Evolutionary conservation across 2,113 vertebrate species (phyloP), one percentile per base, ranked within the genome.

Genomic region (Heliornis fulica): DNA sequence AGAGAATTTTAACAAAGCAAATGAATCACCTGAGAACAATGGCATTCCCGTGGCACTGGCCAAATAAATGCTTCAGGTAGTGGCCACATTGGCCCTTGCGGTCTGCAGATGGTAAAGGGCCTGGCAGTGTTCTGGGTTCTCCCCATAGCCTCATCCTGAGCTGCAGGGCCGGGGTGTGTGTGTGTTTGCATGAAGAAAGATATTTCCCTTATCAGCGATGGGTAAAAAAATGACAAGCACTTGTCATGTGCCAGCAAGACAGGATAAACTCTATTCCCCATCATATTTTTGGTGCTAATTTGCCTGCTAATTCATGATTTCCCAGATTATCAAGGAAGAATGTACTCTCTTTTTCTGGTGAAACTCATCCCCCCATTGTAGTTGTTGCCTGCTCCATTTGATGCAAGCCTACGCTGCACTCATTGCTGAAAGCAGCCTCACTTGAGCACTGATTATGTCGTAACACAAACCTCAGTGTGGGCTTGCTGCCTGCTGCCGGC

Each of bases 1-100:
- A 91, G 25, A 74, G 38, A 36, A 66, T 70, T 80, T 83, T 88
- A 83, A 78, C 83, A 92, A 92, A 92, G 82, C 60, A 86, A 88
- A 88, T 16, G 5, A 83, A 81, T 94, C 54, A 64, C 17, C 72
- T 88, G 92, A 74, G 61, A 91, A 72, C 57, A 77, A 60, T 54
- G 79, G 50, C 87, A 93, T 89, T 94, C 93, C 87, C 94, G 57
- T 87, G 93, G 91, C 64, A 75, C 69, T 28, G 72, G 63, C 68
- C 75, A 88, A 83, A 90, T 50, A 83, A 77, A 75, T 63, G n/a
- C 76, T 93, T 88, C 82, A 66, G 75, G 65, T 68, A 72, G 53
- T 17, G 84, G 81, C 70, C 57, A 5, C 23, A n/a, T 80, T 57
- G 84, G 18, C 66, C 60, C 63, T 79, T 82, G 70, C 74, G 76